These are phyloP conservation scores for Pinna nobilis DNA, from an alignment of 1,140 invertebrate species.

Conservation along the genomic window DNA sequence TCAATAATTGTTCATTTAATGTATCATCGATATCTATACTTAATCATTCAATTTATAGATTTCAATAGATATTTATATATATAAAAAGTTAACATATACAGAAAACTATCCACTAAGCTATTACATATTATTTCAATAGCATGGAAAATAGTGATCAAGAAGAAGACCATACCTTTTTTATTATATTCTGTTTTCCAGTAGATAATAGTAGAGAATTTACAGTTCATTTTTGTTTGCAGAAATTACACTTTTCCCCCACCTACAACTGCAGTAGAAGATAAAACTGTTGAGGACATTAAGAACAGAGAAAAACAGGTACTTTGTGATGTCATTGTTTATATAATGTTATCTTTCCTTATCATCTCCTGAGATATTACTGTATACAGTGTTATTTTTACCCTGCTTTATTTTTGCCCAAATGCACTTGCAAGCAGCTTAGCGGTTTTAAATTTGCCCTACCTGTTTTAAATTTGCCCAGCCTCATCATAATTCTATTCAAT, in stretches of 20 bases:
- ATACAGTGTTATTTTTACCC: too few species aligned
- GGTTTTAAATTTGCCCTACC: neutral
- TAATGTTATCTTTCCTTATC: neutral
- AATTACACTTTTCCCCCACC: slow-evolving; percentile 86
- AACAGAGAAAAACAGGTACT: slow-evolving; percentile 81
- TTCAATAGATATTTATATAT: neutral
- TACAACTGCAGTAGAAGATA: slow-evolving; percentile 79
- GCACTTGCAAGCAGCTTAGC: neutral
- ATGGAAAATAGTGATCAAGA: too few species aligned
- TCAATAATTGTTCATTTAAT: neutral
- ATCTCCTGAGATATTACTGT: too few species aligned
- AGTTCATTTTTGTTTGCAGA: slow-evolving; percentile 62
- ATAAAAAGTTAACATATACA: neutral
- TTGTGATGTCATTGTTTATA: too few species aligned
- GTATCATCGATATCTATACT: neutral
- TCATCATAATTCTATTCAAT: too few species aligned
- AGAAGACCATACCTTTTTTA: too few species aligned
- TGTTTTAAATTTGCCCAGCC: too few species aligned
- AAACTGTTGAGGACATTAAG: slow-evolving; percentile 78
- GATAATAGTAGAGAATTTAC: neutral
- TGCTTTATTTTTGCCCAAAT: too few species aligned
- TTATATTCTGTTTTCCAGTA: too few species aligned
- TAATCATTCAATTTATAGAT: neutral
- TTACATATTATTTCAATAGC: too few species aligned
- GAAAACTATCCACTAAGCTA: too few species aligned